Conservation (phyloP, 1,140 invertebrate species). For the Hyposmocoma kahamanoa region DNA sequence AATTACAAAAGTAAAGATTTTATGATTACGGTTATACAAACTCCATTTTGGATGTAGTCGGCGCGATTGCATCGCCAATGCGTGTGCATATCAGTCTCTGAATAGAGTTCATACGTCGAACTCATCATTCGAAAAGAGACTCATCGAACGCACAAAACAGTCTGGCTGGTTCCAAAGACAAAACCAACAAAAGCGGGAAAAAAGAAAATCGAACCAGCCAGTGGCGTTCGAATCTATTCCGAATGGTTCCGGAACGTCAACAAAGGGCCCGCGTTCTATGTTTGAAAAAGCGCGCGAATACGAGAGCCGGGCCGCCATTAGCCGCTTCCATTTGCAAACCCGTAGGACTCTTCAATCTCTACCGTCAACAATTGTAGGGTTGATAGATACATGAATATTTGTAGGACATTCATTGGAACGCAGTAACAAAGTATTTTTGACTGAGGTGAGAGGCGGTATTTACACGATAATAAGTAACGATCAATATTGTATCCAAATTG, state of each 20-base stretch:
- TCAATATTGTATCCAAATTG: too few species aligned
- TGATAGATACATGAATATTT: slow-evolving; percentile 14
- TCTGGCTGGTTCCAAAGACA: slow-evolving; percentile 31
- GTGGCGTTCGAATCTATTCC: slow-evolving; percentile 59
- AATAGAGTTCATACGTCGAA: neutral
- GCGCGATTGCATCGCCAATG: too few species aligned
- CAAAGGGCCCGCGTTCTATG: slow-evolving; percentile 58
- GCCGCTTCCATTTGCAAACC: slow-evolving; percentile 54
- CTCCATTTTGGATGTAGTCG: too few species aligned
- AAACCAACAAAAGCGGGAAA: slow-evolving; percentile 34
- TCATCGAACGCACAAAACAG: slow-evolving; percentile 12
- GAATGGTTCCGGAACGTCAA: slow-evolving; percentile 56
- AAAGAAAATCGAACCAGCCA: slow-evolving; percentile 40
- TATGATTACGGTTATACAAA: too few species aligned
- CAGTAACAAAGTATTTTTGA: too few species aligned
- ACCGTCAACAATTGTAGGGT: slow-evolving; percentile 59
- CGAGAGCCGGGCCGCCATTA: slow-evolving; percentile 63
- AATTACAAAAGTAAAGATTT: too few species aligned
- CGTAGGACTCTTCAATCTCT: slow-evolving; percentile 56
- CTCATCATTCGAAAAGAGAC: neutral
- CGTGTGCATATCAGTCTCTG: too few species aligned
- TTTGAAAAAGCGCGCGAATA: slow-evolving; percentile 60
- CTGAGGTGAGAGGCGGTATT: too few species aligned
- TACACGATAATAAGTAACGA: too few species aligned
- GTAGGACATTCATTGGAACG: too few species aligned